A percentile compares a stretch with the other conserved stretches of the same genome.
Conservation (phyloP, 1,140 invertebrate species). For the Drosophila cardini region DNA sequence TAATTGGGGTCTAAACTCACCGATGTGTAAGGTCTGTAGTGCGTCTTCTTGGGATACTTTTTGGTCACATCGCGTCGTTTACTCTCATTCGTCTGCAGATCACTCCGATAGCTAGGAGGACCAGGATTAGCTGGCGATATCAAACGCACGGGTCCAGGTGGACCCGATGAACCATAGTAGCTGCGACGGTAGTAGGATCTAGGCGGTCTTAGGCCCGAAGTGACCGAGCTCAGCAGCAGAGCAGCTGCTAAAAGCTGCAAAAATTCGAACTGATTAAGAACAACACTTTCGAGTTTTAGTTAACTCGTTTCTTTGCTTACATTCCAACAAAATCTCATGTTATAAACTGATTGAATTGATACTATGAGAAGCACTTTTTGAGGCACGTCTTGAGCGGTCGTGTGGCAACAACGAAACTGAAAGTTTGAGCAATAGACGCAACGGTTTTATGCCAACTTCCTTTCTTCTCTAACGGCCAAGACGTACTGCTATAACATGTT, state of each 20-base stretch:
- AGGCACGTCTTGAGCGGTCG: conserved; percentile 50
- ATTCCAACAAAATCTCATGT: conserved; percentile 64
- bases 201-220: conserved; percentile 43
- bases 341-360: conserved; percentile 31
- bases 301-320: conserved; percentile 50
- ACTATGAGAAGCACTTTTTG: conserved; percentile 24
- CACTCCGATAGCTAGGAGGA: conserved; percentile 49
- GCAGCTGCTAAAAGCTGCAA: conserved; percentile 55
- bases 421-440: conserved; percentile 78
- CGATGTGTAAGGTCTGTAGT: conserved; percentile 69
- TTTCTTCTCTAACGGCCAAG: conserved; percentile 37
- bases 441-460: conserved; percentile 84
- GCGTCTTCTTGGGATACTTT: conserved; percentile 71
- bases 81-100: conserved; percentile 74
- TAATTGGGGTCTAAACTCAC: conserved; percentile 42
- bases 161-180: conserved; percentile 56
- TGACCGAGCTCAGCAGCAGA: conserved; percentile 45
- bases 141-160: conserved; percentile 61
- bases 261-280: conserved; percentile 5
- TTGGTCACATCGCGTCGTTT: conserved; percentile 68
- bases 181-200: conserved; percentile 65
- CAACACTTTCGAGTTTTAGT: neutral
- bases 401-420: conserved; percentile 83
- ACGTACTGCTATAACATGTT: conserved; percentile 56
- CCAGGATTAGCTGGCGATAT: conserved; percentile 1